phyloP scores from a whole-genome alignment of 2,888 invertebrate species.

The Plagiodera versicolora region DNA sequence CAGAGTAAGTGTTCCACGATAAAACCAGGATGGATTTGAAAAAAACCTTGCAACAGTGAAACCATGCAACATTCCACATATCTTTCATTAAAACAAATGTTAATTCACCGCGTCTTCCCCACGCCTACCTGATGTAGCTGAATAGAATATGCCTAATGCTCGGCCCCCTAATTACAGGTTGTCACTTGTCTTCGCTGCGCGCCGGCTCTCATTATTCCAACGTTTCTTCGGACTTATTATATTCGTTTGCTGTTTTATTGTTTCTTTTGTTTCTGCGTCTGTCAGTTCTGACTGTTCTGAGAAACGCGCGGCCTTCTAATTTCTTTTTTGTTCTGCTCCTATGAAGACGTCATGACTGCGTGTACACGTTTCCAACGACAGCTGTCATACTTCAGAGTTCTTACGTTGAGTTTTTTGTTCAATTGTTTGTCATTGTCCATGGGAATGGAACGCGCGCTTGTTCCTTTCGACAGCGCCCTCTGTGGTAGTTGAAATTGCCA shows the following conservation, averaged over 20 bases:
- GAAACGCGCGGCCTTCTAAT: neutral
- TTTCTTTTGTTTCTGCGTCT: slow-evolving; percentile 1
- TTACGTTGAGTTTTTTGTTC: too few relatives aligned
- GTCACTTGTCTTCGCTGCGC: slow-evolving; percentile 46
- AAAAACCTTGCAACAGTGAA: neutral
- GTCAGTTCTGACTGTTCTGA: neutral
- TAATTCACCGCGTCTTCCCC: slow-evolving; percentile 12
- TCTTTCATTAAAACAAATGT: slow-evolving; percentile 8
- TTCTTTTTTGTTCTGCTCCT: neutral
- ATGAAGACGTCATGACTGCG: neutral
- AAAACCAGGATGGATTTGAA: too few relatives aligned
- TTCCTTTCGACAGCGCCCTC: too few relatives aligned
- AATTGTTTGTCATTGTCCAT: too few relatives aligned
- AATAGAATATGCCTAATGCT: slow-evolving; percentile 43
- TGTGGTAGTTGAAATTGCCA: too few relatives aligned
- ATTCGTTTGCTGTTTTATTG: neutral
- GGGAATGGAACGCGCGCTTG: too few relatives aligned
- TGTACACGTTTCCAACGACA: neutral
- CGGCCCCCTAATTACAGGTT: slow-evolving; percentile 50
- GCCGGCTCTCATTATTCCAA: slow-evolving; percentile 42
- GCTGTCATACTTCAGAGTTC: neutral
- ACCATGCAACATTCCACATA: neutral
- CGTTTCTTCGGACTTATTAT: slow-evolving; percentile 35
- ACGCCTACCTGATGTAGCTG: slow-evolving; percentile 40
- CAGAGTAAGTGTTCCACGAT: too few relatives aligned